Evolutionary conservation across 2,888 invertebrate species (phyloP).

Genomic region (Venustoraphidia nigricollis): DNA sequence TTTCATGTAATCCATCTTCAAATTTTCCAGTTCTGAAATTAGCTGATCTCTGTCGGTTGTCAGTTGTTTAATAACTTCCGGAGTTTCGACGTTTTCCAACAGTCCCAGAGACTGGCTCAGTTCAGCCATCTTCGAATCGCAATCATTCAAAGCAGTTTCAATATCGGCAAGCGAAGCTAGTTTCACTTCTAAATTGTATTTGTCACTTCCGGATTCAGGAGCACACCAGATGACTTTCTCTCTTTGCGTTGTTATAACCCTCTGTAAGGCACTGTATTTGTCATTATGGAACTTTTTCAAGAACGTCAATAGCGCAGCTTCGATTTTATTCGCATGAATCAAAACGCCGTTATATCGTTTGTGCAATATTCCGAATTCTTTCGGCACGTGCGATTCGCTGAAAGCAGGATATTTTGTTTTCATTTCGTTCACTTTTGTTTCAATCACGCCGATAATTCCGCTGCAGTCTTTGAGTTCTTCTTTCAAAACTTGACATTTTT

Average conservation of each 20-base stretch:
- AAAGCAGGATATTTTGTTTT: slow-evolving; percentile 62
- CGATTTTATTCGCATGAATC: slow-evolving; percentile 67
- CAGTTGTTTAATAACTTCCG: slow-evolving; percentile 51
- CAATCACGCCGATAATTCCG: slow-evolving; percentile 50
- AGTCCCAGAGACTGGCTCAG: slow-evolving; percentile 55
- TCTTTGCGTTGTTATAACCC: slow-evolving; percentile 63
- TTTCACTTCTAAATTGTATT: slow-evolving; percentile 86
- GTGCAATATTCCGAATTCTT: slow-evolving; percentile 70
- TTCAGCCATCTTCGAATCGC: slow-evolving; percentile 47
- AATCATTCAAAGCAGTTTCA: slow-evolving; percentile 54
- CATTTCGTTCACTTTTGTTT: slow-evolving; percentile 52
- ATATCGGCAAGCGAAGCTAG: slow-evolving; percentile 64
- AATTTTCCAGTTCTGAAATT: slow-evolving; percentile 50
- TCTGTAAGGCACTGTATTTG: slow-evolving; percentile 64
- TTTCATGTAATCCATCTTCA: slow-evolving; percentile 49
- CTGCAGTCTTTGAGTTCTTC: slow-evolving; percentile 52
- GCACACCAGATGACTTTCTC: slow-evolving; percentile 88
- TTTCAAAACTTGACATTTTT: slow-evolving; percentile 57
- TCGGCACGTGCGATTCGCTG: slow-evolving; percentile 58
- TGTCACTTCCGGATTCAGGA: slow-evolving; percentile 77
- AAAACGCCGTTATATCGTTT: slow-evolving; percentile 68
- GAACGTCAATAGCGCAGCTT: slow-evolving; percentile 60
- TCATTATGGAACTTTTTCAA: slow-evolving; percentile 78
- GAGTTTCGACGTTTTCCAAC: slow-evolving; percentile 55
- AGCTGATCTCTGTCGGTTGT: slow-evolving; percentile 53